Base-by-base conservation (phyloP, 37 sponge, comb jelly and placozoan species). In the Amphimedon queenslandica region DNA sequence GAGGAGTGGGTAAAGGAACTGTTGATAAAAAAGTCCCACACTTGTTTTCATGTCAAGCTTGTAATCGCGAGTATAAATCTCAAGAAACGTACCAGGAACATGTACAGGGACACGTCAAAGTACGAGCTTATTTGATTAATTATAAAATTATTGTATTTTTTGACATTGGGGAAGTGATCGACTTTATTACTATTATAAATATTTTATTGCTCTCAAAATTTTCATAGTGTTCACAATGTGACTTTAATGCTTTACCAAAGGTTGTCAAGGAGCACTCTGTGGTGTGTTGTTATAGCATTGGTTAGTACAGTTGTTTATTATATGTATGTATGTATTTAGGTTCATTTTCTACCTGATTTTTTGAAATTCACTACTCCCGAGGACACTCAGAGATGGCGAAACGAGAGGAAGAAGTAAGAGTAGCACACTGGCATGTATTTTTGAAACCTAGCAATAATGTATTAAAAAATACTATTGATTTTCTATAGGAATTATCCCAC, bases 361-460 rank as follows among this genome's bases (percentile, higher is more conserved):
- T 70, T 90, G 40, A 77, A 73, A 13, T 82, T 87, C 33, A 39
- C 68, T 35, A 66, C 84, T 37, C 63, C 75, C 3, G 92, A 92
- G 37, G 92, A 92, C 4, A 87, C 87, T 42, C 51, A 35, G 36
- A 87, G 80, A 71, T 92, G 92, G 92, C 75, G 84, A 55, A 84
- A 87, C 36, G 78, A 83, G 18, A 86, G 92, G 57, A 78, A 61
- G 27, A 92, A 55, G 91, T 90, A 37, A 74, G 84, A 37, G n/a
- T n/a, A 40, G 47, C 18, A 8, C 42, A 51, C 31, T 5, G 4
- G 6, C 23, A 25, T n/a, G n/a, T n/a, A n/a, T n/a, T n/a, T n/a
- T n/a, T n/a, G n/a, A n/a, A n/a, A n/a, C n/a, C n/a, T n/a, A n/a
- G n/a, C n/a, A 27, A 2, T 28, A 55, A 55, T 60, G 2, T 32